Percentiles rank a stretch among this genome's conserved stretches.
phyloP scores from a whole-genome alignment of 2,888 invertebrate species.

The Lasioglossum calceatum region DNA sequence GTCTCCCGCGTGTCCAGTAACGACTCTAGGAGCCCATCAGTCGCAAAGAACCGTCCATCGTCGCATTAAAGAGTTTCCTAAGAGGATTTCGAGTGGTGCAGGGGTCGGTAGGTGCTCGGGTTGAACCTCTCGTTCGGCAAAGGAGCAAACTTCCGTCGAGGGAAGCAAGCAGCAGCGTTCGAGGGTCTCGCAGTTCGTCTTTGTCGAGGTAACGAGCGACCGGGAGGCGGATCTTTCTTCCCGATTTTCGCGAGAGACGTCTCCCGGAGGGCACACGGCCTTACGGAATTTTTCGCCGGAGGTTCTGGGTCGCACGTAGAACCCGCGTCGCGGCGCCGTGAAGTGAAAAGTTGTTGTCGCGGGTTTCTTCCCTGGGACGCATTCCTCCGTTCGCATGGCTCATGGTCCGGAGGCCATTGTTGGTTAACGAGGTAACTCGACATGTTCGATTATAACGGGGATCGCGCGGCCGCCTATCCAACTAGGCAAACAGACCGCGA shows the following conservation, averaged over 20 bases:
- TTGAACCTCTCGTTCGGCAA: neutral
- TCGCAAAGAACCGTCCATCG: neutral
- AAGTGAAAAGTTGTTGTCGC: conserved; percentile 80
- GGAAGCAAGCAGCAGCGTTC: neutral
- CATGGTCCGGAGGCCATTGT: conserved; percentile 76
- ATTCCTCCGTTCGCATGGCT: conserved; percentile 44
- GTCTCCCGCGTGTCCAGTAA: neutral
- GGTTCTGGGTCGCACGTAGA: neutral
- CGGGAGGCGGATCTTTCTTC: neutral
- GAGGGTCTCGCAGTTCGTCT: conserved; percentile 18
- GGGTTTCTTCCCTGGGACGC: conserved; percentile 47
- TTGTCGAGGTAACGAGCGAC: conserved; percentile 17
- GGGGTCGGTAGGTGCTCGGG: neutral
- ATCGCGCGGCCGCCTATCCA: conserved; percentile 79
- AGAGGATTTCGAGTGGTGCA: conserved; percentile 20
- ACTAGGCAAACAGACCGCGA: conserved; percentile 73
- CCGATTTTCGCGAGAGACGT: conserved; percentile 9
- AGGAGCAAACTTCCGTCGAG: conserved; percentile 22
- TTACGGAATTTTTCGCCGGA: conserved; percentile 50
- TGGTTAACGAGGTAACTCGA: conserved; percentile 83
- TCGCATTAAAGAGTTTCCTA: conserved; percentile 11
- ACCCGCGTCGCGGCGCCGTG: conserved; percentile 64
- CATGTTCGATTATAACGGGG: conserved; percentile 82
- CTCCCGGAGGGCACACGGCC: conserved; percentile 3
- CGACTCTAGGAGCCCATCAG: neutral